Evolutionary conservation across 1,140 invertebrate genomes (phyloP), one percentile per base, ranked within the genome.

Genomic region (Leucophenga varia): DNA sequence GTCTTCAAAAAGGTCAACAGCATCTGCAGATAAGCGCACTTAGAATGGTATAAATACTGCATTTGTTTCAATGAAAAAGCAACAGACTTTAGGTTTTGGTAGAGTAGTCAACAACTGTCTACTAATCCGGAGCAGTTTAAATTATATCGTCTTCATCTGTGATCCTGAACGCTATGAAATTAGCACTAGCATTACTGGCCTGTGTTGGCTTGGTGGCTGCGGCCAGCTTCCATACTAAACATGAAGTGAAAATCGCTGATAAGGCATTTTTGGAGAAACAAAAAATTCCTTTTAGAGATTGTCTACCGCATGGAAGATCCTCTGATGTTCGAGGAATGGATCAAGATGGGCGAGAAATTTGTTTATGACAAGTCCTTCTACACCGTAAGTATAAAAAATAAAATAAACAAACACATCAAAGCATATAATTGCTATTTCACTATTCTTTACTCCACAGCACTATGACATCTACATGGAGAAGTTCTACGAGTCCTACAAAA

Each of bases 51-150:
- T 64, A 64, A 46, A 64, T 64, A 37, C 34, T 10, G 6, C 17
- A 10, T 19, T 2, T 8, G n/a, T 8, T n/a, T 1, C 21, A 2
- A 6, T 18, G 14, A 31, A 39, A 36, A 43, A 50, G 28, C 55
- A 72, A 68, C 69, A 72, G 69, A 69, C 69, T 72, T 72, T 72
- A 72, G 68, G 69, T 39, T 59, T 71, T 71, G 60, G 63, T 22
- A 25, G 61, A 49, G 49, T 37, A 44, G 28, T 48, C n/a, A n/a
- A n/a, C 35, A 37, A 37, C 44, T 48, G 49, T 39, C 47, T 71
- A n/a, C 60, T 54, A 45, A 56, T 68, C 63, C 63, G 63, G 68
- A 71, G 60, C 58, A 71, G 64, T 72, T 60, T 40, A 36, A 18
- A 36, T 46, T 47, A 30, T 6, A 30, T 8, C 16, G 46, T 35